Percentiles rank a stretch among this genome's conserved stretches.
Conservation (phyloP, 2,113 vertebrate genomes). For the Fregetta grallaria region DNA sequence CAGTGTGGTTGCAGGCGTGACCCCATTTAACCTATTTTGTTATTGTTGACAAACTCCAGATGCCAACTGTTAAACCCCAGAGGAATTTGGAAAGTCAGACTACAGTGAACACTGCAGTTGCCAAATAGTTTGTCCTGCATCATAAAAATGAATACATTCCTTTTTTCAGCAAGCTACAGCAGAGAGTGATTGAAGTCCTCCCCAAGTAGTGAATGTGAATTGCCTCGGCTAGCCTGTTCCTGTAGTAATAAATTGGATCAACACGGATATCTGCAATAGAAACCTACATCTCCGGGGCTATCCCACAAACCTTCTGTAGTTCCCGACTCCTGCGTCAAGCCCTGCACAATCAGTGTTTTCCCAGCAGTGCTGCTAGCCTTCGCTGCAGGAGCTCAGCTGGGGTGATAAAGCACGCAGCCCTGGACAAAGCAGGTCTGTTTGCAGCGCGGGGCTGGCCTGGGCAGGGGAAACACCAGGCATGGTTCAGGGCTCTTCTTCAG, state of each 20-base stretch:
- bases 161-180: neutral
- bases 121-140: neutral
- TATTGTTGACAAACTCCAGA: neutral
- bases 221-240: neutral
- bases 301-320: neutral
- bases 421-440: neutral
- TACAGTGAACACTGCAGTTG: neutral
- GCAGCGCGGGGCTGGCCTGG: rapidly evolving
- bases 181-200: neutral
- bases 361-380: neutral
- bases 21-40: neutral
- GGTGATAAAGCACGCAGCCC: rapidly evolving
- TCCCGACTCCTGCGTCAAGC: rapidly evolving
- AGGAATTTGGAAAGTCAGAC: neutral
- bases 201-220: neutral
- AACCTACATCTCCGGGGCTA: neutral
- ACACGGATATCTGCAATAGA: neutral
- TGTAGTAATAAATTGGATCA: neutral
- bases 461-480: neutral
- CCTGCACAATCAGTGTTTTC: neutral
- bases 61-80: neutral
- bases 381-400: rapidly evolving
- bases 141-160: neutral
- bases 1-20: too few relatives aligned
- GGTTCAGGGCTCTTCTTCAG: neutral